Evolutionary conservation across 2,797 vertebrate species (phyloP), one percentile per base, ranked within the genome.

Genomic region (Micrastur ruficollis): DNA sequence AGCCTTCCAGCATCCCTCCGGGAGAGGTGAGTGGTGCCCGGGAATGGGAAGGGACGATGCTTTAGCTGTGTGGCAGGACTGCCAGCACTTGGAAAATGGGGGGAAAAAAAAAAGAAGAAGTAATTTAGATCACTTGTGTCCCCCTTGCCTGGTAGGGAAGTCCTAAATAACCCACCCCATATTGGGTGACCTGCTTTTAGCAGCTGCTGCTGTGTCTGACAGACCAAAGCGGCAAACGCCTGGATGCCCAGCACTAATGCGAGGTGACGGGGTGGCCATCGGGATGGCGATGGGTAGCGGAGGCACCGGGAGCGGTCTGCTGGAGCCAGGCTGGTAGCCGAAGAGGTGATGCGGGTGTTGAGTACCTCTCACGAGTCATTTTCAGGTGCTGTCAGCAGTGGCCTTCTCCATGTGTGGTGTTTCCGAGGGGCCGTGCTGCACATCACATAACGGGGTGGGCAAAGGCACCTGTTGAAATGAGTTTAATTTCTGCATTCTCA

Each of bases 401-500:
- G 44, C 19, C 5, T 11, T 23, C 34, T 46, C 19, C 0, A 3
- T 5, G 9, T 42, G 14, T 2, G 42, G n/a, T 11, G 67, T 29
- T 56, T 38, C 1, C 22, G 34, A 68, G 21, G 47, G 47, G 18
- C 46, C 0, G 0, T 12, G 21, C n/a, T 0, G 3, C 22, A 3
- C 18, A 1, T 8, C 0, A 0, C n/a, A n/a, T n/a, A n/a, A n/a
- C n/a, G n/a, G 61, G 17, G 21, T 14, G 27, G 61, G 40, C 2
- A 5, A 72, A 66, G 52, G 76, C 66, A 95, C 91, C 84, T 81
- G 90, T 74, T 94, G 95, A n/a, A 65, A 19, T 0, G 22, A 17
- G 34, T 59, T 85, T 16, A 19, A 52, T 78, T 49, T n/a, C 58
- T 27, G 25, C 17, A 6, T 12, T 72, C 50, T 38, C 7, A 1